Conservation (phyloP, 2,888 invertebrate genomes). For the Rhamnusium bicolor region DNA sequence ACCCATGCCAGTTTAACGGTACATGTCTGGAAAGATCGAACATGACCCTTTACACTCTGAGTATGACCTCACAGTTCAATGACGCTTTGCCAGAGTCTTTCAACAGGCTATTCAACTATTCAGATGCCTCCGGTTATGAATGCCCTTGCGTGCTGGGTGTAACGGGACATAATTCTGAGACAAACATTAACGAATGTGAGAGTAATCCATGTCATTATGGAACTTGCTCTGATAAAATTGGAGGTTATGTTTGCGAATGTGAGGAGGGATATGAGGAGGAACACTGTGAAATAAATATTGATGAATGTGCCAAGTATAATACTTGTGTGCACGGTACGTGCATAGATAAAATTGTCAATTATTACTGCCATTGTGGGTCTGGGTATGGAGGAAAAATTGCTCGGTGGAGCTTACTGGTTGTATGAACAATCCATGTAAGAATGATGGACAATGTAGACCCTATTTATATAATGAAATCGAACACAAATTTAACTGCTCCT, state of each 20-base stretch:
- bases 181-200: slow-evolving; percentile 89
- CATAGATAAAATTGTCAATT: slow-evolving; percentile 84
- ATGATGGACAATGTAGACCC: slow-evolving; percentile 88
- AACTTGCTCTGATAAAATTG: slow-evolving; percentile 85
- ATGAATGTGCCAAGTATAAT: slow-evolving; percentile 81
- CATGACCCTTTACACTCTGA: slow-evolving; percentile 76
- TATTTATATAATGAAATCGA: slow-evolving; percentile 83
- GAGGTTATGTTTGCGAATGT: slow-evolving; percentile 85
- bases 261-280: slow-evolving; percentile 88
- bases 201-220: slow-evolving; percentile 82
- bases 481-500: slow-evolving; percentile 91
- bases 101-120: slow-evolving; percentile 79
- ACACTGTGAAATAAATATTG: slow-evolving; percentile 86
- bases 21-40: slow-evolving; percentile 87
- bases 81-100: slow-evolving; percentile 77
- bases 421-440: slow-evolving; percentile 78
- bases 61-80: slow-evolving; percentile 67
- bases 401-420: slow-evolving; percentile 86
- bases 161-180: slow-evolving; percentile 85
- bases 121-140: slow-evolving; percentile 84
- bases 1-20: slow-evolving; percentile 85
- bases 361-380: slow-evolving; percentile 84
- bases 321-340: slow-evolving; percentile 86
- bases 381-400: slow-evolving; percentile 92
- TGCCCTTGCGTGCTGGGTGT: slow-evolving; percentile 86